These are phyloP conservation scores for Alsophila aescularia DNA, from an alignment of 2,888 invertebrate genomes.

Conservation along the genomic window DNA sequence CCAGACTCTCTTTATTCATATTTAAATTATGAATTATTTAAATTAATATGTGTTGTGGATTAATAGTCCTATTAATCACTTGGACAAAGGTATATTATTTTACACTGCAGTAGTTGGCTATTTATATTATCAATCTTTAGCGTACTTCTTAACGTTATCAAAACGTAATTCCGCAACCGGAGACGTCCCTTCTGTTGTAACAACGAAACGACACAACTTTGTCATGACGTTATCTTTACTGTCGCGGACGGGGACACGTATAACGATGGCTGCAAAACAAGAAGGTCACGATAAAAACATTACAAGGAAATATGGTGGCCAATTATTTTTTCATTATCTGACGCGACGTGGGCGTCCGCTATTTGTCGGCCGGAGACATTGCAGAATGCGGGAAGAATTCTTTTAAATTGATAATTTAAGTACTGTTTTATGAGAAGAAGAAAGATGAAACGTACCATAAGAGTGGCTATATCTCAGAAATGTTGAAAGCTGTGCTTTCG, in stretches of 20 bases:
- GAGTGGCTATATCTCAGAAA: too few relatives aligned
- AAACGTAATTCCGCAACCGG: not conserved
- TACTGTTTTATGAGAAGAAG: too few relatives aligned
- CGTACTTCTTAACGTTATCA: slow-evolving; percentile 3
- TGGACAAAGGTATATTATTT: too few relatives aligned
- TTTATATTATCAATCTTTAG: too few relatives aligned
- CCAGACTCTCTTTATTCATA: too few relatives aligned
- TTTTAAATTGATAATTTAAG: not conserved
- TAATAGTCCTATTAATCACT: too few relatives aligned
- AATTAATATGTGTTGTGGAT: too few relatives aligned
- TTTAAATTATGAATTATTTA: too few relatives aligned
- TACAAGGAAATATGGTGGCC: slow-evolving; percentile 32
- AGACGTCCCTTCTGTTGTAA: not conserved
- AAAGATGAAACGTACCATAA: too few relatives aligned
- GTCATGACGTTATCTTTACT: slow-evolving; percentile 23
- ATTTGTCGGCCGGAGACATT: slow-evolving; percentile 23
- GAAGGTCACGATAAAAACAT: slow-evolving; percentile 30
- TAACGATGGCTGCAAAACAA: slow-evolving; percentile 27
- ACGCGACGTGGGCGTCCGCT: slow-evolving; percentile 12
- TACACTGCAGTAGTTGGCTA: too few relatives aligned
- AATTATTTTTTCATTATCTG: slow-evolving; percentile 41
- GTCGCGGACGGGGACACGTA: slow-evolving; percentile 30
- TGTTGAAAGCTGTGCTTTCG: too few relatives aligned
- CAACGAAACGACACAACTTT: slow-evolving; percentile 5
- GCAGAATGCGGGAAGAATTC: slow-evolving; percentile 1